phyloP scores from a whole-genome alignment of 2,113 vertebrate genomes.

The Rattus norvegicus region DNA sequence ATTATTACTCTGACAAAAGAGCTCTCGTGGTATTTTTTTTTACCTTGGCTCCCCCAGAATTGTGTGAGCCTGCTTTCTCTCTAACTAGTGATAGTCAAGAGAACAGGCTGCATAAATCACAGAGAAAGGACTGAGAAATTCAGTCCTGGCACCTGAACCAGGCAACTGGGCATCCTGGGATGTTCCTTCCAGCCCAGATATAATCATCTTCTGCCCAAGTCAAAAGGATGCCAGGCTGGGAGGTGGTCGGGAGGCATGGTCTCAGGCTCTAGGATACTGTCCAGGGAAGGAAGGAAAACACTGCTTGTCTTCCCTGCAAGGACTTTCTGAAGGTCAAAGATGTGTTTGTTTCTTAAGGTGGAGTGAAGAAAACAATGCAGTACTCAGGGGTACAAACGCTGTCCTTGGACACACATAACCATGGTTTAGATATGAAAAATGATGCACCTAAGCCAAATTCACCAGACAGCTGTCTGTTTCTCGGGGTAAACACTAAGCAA shows the following conservation, averaged over 20 bases:
- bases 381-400: background rate
- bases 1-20: constrained; percentile 78
- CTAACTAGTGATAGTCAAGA: constrained; percentile 31
- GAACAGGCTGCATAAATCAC: constrained; percentile 54
- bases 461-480: background rate
- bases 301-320: background rate
- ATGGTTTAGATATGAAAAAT: background rate
- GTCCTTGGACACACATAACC: background rate
- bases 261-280: constrained; percentile 11
- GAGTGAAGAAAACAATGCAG: constrained; percentile 52
- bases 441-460: constrained; percentile 1
- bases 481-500: background rate
- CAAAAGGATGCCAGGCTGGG: background rate
- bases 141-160: constrained; percentile 28
- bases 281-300: constrained; percentile 8
- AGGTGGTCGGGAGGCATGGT: background rate
- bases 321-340: background rate
- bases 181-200: background rate
- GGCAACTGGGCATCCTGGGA: background rate
- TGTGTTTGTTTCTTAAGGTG: background rate
- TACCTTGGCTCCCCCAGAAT: constrained; percentile 61
- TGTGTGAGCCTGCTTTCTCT: constrained; percentile 34
- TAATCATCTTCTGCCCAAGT: constrained; percentile 7
- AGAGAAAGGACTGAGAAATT: constrained; percentile 53
- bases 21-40: constrained; percentile 29